These are phyloP conservation scores for Ataeniobius toweri DNA, from an alignment of 2,797 vertebrate species.

Conservation along the genomic window DNA sequence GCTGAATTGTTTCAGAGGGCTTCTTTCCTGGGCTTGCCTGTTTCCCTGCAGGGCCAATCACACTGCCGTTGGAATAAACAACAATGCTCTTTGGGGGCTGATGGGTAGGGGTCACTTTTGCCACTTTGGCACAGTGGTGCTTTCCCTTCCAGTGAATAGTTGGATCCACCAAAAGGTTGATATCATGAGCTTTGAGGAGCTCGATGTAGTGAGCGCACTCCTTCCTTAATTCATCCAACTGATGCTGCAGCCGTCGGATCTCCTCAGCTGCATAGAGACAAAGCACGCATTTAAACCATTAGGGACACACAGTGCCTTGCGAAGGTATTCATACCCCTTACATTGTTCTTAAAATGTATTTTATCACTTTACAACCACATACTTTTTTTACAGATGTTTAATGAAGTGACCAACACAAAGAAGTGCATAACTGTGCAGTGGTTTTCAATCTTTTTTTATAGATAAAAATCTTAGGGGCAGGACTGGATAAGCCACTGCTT, in stretches of 20 bases:
- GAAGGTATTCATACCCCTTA: too few relatives aligned
- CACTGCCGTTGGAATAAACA: slow-evolving; percentile 90
- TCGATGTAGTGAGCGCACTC: slow-evolving; percentile 95
- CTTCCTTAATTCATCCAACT: slow-evolving; percentile 91
- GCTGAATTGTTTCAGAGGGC: slow-evolving; percentile 87
- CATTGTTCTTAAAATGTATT: too few relatives aligned
- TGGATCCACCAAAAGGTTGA: slow-evolving; percentile 94
- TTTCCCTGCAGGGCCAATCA: slow-evolving; percentile 83
- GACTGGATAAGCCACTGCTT: background rate
- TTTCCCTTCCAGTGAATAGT: slow-evolving; percentile 98
- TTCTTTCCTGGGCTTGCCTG: slow-evolving; percentile 84
- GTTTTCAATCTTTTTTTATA: background rate
- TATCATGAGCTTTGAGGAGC: slow-evolving; percentile 94
- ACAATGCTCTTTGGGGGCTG: slow-evolving; percentile 93
- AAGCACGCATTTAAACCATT: background rate
- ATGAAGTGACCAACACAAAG: background rate
- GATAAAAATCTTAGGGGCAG: background rate
- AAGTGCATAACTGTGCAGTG: background rate
- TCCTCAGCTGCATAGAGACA: slow-evolving; percentile 87
- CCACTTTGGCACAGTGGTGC: slow-evolving; percentile 88
- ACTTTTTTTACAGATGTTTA: background rate
- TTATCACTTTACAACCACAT: too few relatives aligned
- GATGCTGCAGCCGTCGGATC: slow-evolving; percentile 90
- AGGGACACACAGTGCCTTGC: background rate
- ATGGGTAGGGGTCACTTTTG: slow-evolving; percentile 89